phyloP scores from a whole-genome alignment of 1,140 invertebrate genomes.

The Schlechtendalia chinensis region DNA sequence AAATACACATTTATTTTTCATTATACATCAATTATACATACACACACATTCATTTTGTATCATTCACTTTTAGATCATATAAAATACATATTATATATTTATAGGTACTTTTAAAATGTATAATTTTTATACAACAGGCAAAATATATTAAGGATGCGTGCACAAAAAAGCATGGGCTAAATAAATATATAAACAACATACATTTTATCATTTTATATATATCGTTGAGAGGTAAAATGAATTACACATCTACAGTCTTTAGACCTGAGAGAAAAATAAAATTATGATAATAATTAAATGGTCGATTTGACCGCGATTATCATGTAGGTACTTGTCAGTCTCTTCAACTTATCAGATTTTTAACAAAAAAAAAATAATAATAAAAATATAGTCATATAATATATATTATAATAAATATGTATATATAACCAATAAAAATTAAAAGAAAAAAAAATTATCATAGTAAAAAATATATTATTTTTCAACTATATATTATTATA shows the following conservation, averaged over 20 bases:
- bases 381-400: constrained; percentile 34
- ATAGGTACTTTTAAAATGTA: background rate
- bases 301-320: constrained; percentile 37
- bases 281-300: constrained; percentile 40
- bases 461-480: constrained; percentile 48
- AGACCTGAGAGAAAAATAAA: constrained; percentile 39
- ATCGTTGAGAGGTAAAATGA: constrained; percentile 43
- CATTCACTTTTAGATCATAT: too few relatives aligned
- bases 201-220: background rate
- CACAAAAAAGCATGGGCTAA: constrained; percentile 20
- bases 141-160: constrained; percentile 15
- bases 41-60: too few relatives aligned
- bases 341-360: constrained; percentile 49
- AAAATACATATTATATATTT: too few relatives aligned
- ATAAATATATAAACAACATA: constrained; percentile 20
- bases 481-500: constrained; percentile 23
- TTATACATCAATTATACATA: constrained; percentile 1
- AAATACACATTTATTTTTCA: constrained; percentile 28
- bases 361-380: constrained; percentile 49
- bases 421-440: constrained; percentile 18
- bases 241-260: constrained; percentile 47
- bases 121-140: constrained; percentile 35
- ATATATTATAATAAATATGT: constrained; percentile 36
- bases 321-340: constrained; percentile 45
- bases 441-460: constrained; percentile 36